A percentile compares a stretch with the other conserved stretches of the same genome.
phyloP scores from a whole-genome alignment of 35 echinoderm and acorn worm species.

The Lytechinus variegatus region DNA sequence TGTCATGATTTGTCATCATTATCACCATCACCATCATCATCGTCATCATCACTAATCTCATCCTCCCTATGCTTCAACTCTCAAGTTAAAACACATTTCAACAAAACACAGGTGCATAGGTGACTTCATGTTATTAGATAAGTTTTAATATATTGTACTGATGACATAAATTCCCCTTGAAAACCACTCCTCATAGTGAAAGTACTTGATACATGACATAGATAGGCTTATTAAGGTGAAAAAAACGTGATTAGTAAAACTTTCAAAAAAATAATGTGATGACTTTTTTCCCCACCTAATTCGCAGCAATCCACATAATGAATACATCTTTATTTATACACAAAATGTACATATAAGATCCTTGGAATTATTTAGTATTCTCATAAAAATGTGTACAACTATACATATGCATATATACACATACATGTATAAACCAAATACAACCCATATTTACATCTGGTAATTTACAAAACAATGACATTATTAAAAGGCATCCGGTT shows the following conservation, averaged over 20 bases:
- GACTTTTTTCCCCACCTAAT: neutral
- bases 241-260: conserved; percentile 14
- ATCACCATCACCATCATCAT: no score
- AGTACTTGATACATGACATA: neutral
- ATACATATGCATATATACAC: neutral
- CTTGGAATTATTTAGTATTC: neutral
- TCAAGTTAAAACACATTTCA: neutral
- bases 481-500: neutral
- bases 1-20: no score
- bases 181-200: neutral
- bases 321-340: conserved; percentile 15
- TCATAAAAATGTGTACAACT: neutral
- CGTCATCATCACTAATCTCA: no score
- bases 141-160: neutral
- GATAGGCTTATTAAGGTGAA: neutral
- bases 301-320: neutral
- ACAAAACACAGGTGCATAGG: neutral
- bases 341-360: conserved; percentile 13
- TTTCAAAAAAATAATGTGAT: neutral
- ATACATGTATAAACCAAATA: neutral
- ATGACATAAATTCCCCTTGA: neutral
- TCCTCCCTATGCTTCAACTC: no score
- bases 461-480: neutral
- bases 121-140: neutral
- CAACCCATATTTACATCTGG: neutral